Conservation (phyloP, 2,113 vertebrate genomes). For the Larimichthys crocea region DNA sequence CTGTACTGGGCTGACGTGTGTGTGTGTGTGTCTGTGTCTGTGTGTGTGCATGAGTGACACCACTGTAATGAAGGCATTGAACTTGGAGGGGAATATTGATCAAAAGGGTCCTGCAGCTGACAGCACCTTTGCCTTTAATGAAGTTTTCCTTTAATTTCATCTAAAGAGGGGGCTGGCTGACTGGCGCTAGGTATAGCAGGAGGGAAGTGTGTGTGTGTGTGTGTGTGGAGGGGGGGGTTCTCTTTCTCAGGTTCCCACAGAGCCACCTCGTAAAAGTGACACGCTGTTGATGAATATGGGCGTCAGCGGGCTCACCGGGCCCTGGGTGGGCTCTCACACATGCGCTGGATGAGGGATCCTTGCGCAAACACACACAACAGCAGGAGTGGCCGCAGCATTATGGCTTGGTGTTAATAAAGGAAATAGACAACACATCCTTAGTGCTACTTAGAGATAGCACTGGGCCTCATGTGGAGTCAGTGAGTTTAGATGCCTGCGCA, state of each 20-base stretch:
- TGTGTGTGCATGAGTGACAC: slow-evolving; percentile 54
- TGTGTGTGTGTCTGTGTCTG: slow-evolving; percentile 27
- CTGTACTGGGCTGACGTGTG: slow-evolving; percentile 1
- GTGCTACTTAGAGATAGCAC: slow-evolving; percentile 25
- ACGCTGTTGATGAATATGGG: slow-evolving; percentile 81
- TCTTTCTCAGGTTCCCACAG: slow-evolving; percentile 77
- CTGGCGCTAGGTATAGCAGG: slow-evolving; percentile 60
- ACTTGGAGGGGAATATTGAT: slow-evolving; percentile 71
- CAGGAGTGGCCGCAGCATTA: slow-evolving; percentile 28
- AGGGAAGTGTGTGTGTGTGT: neutral
- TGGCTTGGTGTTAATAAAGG: slow-evolving; percentile 56
- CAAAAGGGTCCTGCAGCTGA: slow-evolving; percentile 72
- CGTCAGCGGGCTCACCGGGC: slow-evolving; percentile 76
- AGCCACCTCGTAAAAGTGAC: slow-evolving; percentile 85
- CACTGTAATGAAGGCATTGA: slow-evolving; percentile 66
- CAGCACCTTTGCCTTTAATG: slow-evolving; percentile 74
- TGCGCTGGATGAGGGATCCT: slow-evolving; percentile 71
- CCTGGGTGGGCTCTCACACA: slow-evolving; percentile 82
- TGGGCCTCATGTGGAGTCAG: slow-evolving; percentile 13
- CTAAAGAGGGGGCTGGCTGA: slow-evolving; percentile 62
- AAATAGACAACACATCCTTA: slow-evolving; percentile 50
- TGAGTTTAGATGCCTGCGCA: slow-evolving; percentile 11
- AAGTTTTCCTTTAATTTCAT: slow-evolving; percentile 78
- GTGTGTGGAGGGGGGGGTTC: slow-evolving; percentile 6
- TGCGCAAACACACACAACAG: slow-evolving; percentile 47